Evolutionary conservation across 2,888 invertebrate species (phyloP).

Genomic region (Caenorhabditis angaria): DNA sequence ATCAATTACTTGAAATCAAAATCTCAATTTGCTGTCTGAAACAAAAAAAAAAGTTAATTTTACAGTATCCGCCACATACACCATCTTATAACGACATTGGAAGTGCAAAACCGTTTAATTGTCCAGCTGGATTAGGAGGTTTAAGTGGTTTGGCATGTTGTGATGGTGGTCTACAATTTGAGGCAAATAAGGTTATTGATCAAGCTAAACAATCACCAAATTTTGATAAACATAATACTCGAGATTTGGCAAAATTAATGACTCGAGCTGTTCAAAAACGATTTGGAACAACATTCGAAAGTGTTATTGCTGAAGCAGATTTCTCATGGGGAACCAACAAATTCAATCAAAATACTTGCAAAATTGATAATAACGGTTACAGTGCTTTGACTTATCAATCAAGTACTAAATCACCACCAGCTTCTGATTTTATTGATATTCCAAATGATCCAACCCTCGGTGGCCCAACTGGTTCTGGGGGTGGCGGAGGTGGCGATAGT

Average conservation of each 20-base stretch:
- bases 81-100: slow-evolving; percentile 43
- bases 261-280: slow-evolving; percentile 38
- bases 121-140: slow-evolving; percentile 28
- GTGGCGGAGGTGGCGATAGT: slow-evolving; percentile 20
- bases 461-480: slow-evolving; percentile 36
- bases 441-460: slow-evolving; percentile 43
- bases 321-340: slow-evolving; percentile 43
- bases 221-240: slow-evolving; percentile 43
- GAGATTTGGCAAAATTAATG: slow-evolving; percentile 34
- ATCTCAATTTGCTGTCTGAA: too few relatives aligned
- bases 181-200: slow-evolving; percentile 42
- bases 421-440: slow-evolving; percentile 40
- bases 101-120: slow-evolving; percentile 44
- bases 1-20: too few relatives aligned
- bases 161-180: slow-evolving; percentile 43
- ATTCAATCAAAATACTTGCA: slow-evolving; percentile 34
- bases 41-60: too few relatives aligned
- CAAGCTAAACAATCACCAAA: slow-evolving; percentile 30
- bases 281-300: slow-evolving; percentile 43
- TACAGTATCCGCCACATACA: slow-evolving; percentile 31
- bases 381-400: slow-evolving; percentile 42
- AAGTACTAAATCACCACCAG: slow-evolving; percentile 40
- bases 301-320: slow-evolving; percentile 36
- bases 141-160: slow-evolving; percentile 41
- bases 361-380: slow-evolving; percentile 38